Evolutionary conservation across 2,888 invertebrate species (phyloP).

Genomic region (Thereva nobilitata): DNA sequence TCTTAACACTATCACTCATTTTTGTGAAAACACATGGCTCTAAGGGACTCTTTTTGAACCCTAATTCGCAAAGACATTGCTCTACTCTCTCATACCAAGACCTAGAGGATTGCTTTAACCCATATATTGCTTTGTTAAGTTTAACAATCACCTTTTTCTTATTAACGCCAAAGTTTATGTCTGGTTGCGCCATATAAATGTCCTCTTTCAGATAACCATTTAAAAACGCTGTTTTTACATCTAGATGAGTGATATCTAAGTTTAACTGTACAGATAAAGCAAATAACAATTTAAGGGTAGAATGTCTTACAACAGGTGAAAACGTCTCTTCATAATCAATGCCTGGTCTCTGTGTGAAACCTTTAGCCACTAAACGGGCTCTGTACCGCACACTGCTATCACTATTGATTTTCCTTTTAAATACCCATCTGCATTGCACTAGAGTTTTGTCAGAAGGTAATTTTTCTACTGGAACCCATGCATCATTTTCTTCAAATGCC

Average conservation of each 20-base stretch:
- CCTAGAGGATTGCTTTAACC: constrained; percentile 39
- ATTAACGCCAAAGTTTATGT: constrained; percentile 36
- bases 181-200: constrained; percentile 36
- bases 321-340: constrained; percentile 37
- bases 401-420: constrained; percentile 39
- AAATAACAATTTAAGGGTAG: constrained; percentile 42
- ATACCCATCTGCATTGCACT: constrained; percentile 40
- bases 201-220: constrained; percentile 34
- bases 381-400: constrained; percentile 40
- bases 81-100: too few species aligned
- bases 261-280: constrained; percentile 44
- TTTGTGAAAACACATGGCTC: constrained; percentile 39
- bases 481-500: constrained; percentile 23
- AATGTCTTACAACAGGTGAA: constrained; percentile 41
- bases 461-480: constrained; percentile 36
- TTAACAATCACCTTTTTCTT: constrained; percentile 37
- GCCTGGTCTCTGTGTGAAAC: too few species aligned
- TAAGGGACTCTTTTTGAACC: too few species aligned
- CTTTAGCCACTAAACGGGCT: constrained; percentile 40
- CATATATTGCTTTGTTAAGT: constrained; percentile 40
- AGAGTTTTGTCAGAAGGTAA: constrained; percentile 34
- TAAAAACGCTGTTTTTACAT: constrained; percentile 37
- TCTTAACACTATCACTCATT: constrained; percentile 23
- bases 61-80: too few species aligned
- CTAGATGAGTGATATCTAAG: constrained; percentile 40